These are phyloP conservation scores for Cataglyphis albicans DNA, from an alignment of 2,888 invertebrate species.

Conservation along the genomic window DNA sequence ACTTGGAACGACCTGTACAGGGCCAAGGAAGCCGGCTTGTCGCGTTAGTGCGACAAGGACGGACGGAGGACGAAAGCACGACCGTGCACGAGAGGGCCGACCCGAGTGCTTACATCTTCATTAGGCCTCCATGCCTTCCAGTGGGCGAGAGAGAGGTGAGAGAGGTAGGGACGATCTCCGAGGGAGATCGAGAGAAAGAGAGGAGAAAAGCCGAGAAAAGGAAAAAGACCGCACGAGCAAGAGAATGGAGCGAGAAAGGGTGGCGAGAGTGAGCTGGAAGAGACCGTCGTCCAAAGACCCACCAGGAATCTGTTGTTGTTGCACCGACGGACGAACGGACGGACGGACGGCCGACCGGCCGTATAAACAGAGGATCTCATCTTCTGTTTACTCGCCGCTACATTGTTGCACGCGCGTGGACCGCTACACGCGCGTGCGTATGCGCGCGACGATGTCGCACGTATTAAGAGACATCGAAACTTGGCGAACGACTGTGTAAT, in stretches of 20 bases:
- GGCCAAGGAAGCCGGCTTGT: slow-evolving; percentile 72
- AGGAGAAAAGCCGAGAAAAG: slow-evolving; percentile 39
- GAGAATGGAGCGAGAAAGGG: slow-evolving; percentile 48
- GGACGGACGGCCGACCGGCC: slow-evolving; percentile 65
- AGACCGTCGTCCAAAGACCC: slow-evolving; percentile 84
- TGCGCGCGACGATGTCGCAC: slow-evolving; percentile 14
- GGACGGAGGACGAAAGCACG: slow-evolving; percentile 77
- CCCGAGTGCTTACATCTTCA: slow-evolving; percentile 86
- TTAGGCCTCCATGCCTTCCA: slow-evolving; percentile 83
- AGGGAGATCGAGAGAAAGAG: slow-evolving; percentile 43
- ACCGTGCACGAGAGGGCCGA: slow-evolving; percentile 79
- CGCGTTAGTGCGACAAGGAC: slow-evolving; percentile 71
- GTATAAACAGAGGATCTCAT: slow-evolving; percentile 81
- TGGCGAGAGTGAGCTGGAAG: slow-evolving; percentile 81
- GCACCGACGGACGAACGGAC: slow-evolving; percentile 79
- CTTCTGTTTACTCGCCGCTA: slow-evolving; percentile 81
- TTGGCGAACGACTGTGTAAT: neutral
- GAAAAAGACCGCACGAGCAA: slow-evolving; percentile 54
- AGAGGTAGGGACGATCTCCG: slow-evolving; percentile 47
- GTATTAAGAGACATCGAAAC: neutral
- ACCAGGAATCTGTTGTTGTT: slow-evolving; percentile 85
- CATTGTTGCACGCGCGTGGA: slow-evolving; percentile 29
- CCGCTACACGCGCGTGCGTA: slow-evolving; percentile 21
- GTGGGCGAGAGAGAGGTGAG: slow-evolving; percentile 62
- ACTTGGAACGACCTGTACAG: slow-evolving; percentile 77